phyloP scores from a whole-genome alignment of 2,113 vertebrate species.

The Cygnus buccinator region DNA sequence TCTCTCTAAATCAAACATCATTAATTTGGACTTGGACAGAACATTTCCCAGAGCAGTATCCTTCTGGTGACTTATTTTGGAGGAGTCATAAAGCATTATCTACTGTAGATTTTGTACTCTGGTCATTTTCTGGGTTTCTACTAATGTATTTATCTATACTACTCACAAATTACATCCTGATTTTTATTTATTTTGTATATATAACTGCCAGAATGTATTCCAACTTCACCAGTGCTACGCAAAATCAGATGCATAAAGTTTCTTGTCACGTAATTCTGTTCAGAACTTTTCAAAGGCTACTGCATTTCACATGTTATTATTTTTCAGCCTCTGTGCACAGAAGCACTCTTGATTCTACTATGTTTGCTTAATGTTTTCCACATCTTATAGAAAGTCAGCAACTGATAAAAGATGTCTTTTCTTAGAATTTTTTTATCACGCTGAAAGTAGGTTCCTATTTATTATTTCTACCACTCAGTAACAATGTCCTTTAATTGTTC shows the following conservation, averaged over 20 bases:
- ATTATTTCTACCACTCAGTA: not conserved
- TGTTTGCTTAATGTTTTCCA: not conserved
- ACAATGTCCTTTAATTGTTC: not conserved
- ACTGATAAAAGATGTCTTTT: not conserved
- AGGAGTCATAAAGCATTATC: not conserved
- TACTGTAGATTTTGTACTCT: not conserved
- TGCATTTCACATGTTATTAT: not conserved
- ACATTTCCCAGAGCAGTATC: not conserved
- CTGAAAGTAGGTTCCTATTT: conserved; percentile 7
- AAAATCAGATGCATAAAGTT: not conserved
- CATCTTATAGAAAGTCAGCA: not conserved
- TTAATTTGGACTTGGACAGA: not conserved
- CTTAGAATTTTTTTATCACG: not conserved
- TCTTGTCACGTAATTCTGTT: not conserved
- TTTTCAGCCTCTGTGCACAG: not conserved
- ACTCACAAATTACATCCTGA: not conserved
- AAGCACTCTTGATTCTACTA: not conserved
- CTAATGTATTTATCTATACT: not conserved
- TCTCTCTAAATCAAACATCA: not conserved
- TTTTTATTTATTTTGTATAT: not conserved
- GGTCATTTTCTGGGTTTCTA: not conserved
- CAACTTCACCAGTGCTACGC: not conserved
- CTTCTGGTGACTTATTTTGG: not conserved
- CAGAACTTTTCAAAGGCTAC: not conserved
- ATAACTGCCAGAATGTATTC: not conserved